Percentiles rank a stretch among this genome's conserved stretches.
These are phyloP conservation scores for Cephalotes varians DNA, from an alignment of 2,888 invertebrate genomes.

Conservation along the genomic window DNA sequence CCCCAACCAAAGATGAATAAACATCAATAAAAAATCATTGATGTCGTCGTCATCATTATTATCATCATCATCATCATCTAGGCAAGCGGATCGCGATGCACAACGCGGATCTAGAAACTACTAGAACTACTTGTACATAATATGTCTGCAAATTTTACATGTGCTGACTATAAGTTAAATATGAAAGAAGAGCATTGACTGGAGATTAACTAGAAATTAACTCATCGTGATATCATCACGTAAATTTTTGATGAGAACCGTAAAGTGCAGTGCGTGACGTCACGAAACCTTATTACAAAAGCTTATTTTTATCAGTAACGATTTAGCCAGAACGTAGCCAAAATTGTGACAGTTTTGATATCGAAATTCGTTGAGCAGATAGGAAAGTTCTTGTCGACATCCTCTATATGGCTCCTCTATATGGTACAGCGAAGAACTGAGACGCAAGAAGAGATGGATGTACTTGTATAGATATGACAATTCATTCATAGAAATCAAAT, in stretches of 20 bases:
- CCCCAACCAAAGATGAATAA: conserved; percentile 73
- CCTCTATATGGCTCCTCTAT: conserved; percentile 15
- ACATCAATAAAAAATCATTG: conserved; percentile 51
- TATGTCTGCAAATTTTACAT: conserved; percentile 37
- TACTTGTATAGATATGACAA: conserved; percentile 36
- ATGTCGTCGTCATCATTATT: conserved; percentile 16
- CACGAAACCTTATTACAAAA: conserved; percentile 30
- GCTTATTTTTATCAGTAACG: conserved; percentile 49
- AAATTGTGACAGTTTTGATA: conserved; percentile 14
- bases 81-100: conserved; percentile 6
- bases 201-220: conserved; percentile 18
- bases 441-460: background rate
- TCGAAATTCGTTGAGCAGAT: background rate
- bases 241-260: background rate
- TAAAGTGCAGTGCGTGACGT: conserved; percentile 37
- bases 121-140: conserved; percentile 48
- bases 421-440: conserved; percentile 18
- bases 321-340: conserved; percentile 17
- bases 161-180: conserved; percentile 29
- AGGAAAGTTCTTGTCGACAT: background rate
- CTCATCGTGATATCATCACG: background rate
- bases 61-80: conserved; percentile 4
- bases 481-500: conserved; percentile 25
- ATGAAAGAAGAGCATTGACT: background rate
- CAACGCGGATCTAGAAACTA: conserved; percentile 14